These are phyloP conservation scores for Laticauda colubrina DNA, from an alignment of 2,113 vertebrate species.

Conservation along the genomic window DNA sequence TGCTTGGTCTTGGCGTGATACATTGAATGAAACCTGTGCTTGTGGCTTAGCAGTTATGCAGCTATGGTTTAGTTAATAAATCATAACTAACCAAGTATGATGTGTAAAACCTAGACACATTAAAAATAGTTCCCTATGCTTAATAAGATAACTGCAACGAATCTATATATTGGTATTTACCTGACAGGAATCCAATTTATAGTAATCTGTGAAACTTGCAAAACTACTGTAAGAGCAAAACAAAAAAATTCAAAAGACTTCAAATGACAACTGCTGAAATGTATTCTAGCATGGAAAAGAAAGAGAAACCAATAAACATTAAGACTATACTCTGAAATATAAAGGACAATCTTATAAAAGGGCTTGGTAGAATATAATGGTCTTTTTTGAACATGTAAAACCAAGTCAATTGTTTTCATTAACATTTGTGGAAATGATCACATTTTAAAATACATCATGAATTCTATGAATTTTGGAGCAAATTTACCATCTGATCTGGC, in stretches of 20 bases:
- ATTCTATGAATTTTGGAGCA: neutral
- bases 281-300: neutral
- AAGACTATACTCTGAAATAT: neutral
- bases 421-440: neutral
- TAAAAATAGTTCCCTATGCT: neutral
- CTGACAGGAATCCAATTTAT: neutral
- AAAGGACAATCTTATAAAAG: neutral
- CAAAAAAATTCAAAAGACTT: neutral
- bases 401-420: neutral
- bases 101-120: neutral
- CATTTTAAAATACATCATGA: neutral
- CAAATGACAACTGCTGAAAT: neutral
- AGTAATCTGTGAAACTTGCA: neutral
- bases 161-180: neutral
- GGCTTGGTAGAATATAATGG: neutral
- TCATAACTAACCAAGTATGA: neutral
- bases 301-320: neutral
- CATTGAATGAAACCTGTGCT: neutral
- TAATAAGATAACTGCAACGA: neutral
- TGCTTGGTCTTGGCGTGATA: neutral
- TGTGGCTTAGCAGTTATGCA: neutral
- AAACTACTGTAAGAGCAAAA: neutral
- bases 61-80: neutral
- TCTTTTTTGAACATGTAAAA: neutral
- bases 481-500: neutral